Percentiles rank a stretch among this genome's conserved stretches.
Conservation (phyloP, 2,797 vertebrate species). For the Neosilurus hyrtlii region DNA sequence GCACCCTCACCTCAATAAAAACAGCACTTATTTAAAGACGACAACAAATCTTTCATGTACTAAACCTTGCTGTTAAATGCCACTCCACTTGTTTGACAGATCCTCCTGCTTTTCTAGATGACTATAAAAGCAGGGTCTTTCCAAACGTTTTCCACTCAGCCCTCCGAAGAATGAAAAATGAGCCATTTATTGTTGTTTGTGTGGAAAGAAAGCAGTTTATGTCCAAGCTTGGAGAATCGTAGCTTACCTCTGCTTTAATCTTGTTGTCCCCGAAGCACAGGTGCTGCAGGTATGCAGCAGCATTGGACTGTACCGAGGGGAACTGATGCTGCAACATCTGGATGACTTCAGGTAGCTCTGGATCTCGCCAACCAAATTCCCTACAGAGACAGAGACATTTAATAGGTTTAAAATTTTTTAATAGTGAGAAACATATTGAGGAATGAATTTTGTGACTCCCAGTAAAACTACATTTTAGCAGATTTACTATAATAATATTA, state of each 20-base stretch:
- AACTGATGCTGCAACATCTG: slow-evolving; percentile 99
- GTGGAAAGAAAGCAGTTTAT: not conserved
- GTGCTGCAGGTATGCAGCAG: slow-evolving; percentile 95
- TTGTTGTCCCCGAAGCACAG: slow-evolving; percentile 99
- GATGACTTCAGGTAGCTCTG: slow-evolving; percentile 97
- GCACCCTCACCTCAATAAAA: not conserved
- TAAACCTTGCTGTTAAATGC: not conserved
- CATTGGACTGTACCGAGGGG: slow-evolving; percentile 98
- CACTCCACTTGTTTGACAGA: not conserved
- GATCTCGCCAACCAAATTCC: slow-evolving; percentile 99
- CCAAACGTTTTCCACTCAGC: not conserved
- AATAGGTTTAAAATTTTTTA: too few species aligned
- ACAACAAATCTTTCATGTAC: not conserved
- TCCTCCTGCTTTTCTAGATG: not conserved
- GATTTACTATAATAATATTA: too few species aligned
- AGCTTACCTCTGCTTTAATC: slow-evolving; percentile 91
- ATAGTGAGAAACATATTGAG: not conserved
- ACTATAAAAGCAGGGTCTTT: not conserved
- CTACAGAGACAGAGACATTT: slow-evolving; percentile 65
- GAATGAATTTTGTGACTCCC: not conserved
- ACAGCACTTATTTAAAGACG: not conserved
- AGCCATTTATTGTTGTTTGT: not conserved
- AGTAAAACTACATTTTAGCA: too few species aligned
- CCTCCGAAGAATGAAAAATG: not conserved
- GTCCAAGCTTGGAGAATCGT: not conserved